phyloP scores from a whole-genome alignment of 2,797 vertebrate species.

The Sorex maritimensis region DNA sequence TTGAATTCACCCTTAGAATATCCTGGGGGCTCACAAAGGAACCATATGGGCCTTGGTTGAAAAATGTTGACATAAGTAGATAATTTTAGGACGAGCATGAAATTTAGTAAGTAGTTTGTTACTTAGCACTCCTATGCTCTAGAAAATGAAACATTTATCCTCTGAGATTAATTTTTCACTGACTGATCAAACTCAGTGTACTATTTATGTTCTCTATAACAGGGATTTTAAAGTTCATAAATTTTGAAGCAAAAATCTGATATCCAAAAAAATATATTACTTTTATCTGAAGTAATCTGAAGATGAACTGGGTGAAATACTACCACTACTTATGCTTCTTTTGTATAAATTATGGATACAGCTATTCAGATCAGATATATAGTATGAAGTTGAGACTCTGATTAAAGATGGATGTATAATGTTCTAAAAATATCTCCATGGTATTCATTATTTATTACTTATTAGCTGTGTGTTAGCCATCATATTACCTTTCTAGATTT shows the following conservation, averaged over 20 bases:
- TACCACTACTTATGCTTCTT: slow-evolving; percentile 78
- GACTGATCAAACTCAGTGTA: slow-evolving; percentile 83
- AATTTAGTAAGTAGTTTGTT: slow-evolving; percentile 78
- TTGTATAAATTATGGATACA: slow-evolving; percentile 82
- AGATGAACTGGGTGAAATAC: slow-evolving; percentile 79
- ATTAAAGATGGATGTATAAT: slow-evolving; percentile 44
- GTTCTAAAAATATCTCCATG: slow-evolving; percentile 11
- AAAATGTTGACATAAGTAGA: slow-evolving; percentile 32
- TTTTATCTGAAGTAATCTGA: slow-evolving; percentile 86
- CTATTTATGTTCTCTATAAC: slow-evolving; percentile 85
- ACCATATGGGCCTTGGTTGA: no score
- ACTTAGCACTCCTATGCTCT: slow-evolving; percentile 71
- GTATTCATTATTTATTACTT: slow-evolving; percentile 44
- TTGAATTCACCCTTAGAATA: no score
- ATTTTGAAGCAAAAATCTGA: slow-evolving; percentile 81
- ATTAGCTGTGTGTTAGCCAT: background rate
- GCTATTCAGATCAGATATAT: slow-evolving; percentile 79
- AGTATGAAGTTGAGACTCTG: slow-evolving; percentile 64
- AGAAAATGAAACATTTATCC: slow-evolving; percentile 80
- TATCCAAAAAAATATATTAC: slow-evolving; percentile 83
- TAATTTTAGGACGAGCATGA: slow-evolving; percentile 59
- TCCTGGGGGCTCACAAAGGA: no score
- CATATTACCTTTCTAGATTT: slow-evolving; percentile 43
- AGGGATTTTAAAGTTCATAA: slow-evolving; percentile 85
- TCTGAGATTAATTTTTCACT: slow-evolving; percentile 85